Percentiles rank a stretch among this genome's conserved stretches.
Conservation (phyloP, 2,797 vertebrate genomes). For the Morelia viridis region DNA sequence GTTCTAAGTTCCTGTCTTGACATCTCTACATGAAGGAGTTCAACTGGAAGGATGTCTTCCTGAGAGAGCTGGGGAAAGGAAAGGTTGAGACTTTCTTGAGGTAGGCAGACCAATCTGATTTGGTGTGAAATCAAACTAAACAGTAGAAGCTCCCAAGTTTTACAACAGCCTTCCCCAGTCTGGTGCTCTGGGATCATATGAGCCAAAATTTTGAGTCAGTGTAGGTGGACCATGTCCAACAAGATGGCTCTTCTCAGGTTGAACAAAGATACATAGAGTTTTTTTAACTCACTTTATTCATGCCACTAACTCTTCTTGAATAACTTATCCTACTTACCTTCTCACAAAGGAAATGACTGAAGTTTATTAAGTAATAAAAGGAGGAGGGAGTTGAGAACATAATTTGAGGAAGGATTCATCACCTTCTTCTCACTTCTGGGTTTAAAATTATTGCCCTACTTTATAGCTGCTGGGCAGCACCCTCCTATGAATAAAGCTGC, state of each 20-base stretch:
- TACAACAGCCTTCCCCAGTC: not conserved
- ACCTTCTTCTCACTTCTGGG: not conserved
- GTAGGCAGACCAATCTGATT: not conserved
- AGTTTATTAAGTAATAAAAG: not conserved
- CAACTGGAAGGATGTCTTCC: not conserved
- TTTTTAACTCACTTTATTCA: not conserved
- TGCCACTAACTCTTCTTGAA: not conserved
- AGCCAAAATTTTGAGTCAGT: not conserved
- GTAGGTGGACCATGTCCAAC: not conserved
- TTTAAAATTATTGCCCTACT: not conserved
- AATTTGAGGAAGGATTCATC: not conserved
- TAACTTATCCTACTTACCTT: not conserved
- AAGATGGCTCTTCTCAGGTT: not conserved
- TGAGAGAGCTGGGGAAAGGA: not conserved
- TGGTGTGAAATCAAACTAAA: not conserved
- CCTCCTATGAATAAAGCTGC: not conserved
- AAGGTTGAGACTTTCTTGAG: not conserved
- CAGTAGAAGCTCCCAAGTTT: not conserved
- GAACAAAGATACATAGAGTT: not conserved
- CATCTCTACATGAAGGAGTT: not conserved
- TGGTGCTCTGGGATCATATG: not conserved
- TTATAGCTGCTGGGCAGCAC: not conserved
- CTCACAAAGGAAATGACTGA: not conserved
- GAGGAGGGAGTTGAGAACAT: not conserved
- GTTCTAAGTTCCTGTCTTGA: not conserved